phyloP scores from a whole-genome alignment of 2,113 vertebrate species.

The Chelonoidis abingdonii region DNA sequence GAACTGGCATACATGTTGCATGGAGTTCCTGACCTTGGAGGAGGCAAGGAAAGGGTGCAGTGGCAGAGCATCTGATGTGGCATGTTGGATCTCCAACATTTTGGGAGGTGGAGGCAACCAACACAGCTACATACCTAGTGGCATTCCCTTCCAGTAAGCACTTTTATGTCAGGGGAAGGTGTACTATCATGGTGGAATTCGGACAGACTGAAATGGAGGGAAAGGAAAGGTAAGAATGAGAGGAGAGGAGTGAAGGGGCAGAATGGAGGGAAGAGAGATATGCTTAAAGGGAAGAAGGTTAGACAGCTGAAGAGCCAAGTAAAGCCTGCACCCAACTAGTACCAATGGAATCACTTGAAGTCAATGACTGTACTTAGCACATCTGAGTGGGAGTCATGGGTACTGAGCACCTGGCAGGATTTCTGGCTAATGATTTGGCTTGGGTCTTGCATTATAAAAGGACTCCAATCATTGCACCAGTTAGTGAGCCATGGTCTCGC shows the following conservation, averaged over 20 bases:
- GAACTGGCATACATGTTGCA: neutral
- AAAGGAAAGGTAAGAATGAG: neutral
- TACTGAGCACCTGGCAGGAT: neutral
- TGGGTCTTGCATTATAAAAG: neutral
- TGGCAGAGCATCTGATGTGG: neutral
- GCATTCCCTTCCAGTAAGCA: neutral
- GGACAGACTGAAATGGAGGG: neutral
- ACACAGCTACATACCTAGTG: slow-evolving; percentile 5
- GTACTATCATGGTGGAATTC: neutral
- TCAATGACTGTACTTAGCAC: neutral
- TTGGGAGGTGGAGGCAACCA: neutral
- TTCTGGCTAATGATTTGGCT: neutral
- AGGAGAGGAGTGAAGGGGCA: neutral
- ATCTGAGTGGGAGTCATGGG: neutral
- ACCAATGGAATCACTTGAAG: neutral
- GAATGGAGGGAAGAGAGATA: neutral
- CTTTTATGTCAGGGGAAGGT: neutral
- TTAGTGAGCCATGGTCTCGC: neutral
- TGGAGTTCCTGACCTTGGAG: neutral
- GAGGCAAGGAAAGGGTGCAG: neutral
- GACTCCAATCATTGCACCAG: neutral
- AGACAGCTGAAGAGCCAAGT: neutral
- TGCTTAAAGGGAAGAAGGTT: neutral
- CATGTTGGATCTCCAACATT: neutral
- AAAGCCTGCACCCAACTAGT: neutral